Percentiles rank a stretch among this genome's conserved stretches.
phyloP scores from a whole-genome alignment of 2,113 vertebrate species.

The Poecile atricapillus region DNA sequence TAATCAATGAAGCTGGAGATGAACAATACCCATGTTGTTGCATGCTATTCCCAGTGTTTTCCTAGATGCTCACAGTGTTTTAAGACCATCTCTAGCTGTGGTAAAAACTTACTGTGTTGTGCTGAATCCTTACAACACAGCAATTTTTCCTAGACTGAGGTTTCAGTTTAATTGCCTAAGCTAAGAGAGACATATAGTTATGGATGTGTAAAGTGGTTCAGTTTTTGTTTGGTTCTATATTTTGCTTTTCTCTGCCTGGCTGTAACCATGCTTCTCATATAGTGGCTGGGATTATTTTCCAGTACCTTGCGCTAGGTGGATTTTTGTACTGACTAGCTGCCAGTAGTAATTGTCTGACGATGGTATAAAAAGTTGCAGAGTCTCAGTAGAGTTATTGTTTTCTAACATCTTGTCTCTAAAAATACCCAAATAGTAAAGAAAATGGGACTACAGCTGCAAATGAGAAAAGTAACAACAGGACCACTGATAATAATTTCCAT shows the following conservation, averaged over 20 bases:
- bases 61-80: not conserved
- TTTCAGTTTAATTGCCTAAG: not conserved
- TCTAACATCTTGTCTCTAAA: not conserved
- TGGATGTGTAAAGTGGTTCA: not conserved
- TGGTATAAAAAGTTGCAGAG: not conserved
- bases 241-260: not conserved
- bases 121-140: not conserved
- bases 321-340: conserved; percentile 14
- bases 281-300: not conserved
- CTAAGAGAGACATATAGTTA: not conserved
- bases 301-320: not conserved
- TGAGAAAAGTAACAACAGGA: not conserved
- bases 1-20: conserved; percentile 36
- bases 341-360: not conserved
- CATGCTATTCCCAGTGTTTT: conserved; percentile 33
- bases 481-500: not conserved
- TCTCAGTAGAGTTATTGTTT: not conserved
- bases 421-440: not conserved
- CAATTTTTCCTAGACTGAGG: not conserved
- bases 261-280: not conserved
- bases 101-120: not conserved
- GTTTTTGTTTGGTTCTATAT: not conserved
- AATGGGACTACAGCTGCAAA: not conserved
- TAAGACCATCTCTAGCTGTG: not conserved
- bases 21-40: conserved; percentile 28